Evolutionary conservation across 2,888 invertebrate genomes (phyloP).

Genomic region (Cantharis flavilabris): DNA sequence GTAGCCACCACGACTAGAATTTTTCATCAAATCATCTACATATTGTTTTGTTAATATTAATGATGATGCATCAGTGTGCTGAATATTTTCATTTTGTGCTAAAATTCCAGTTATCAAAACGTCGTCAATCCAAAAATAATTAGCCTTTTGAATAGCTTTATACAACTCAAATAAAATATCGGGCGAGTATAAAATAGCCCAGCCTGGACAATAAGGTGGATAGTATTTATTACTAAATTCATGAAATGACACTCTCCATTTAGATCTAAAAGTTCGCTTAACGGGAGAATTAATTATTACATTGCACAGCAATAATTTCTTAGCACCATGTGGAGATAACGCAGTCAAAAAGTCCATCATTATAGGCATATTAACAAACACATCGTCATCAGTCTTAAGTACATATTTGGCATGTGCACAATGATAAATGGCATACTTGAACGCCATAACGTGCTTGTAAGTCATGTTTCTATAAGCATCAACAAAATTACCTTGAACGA

Average conservation of each 20-base stretch:
- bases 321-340: conserved; percentile 65
- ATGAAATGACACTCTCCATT: conserved; percentile 74
- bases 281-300: conserved; percentile 56
- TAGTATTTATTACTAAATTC: conserved; percentile 69
- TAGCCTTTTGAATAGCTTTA: conserved; percentile 60
- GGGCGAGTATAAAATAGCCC: conserved; percentile 63
- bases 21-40: not conserved
- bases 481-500: conserved; percentile 76
- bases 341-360: conserved; percentile 63
- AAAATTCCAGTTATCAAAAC: conserved; percentile 70
- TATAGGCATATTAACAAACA: conserved; percentile 71
- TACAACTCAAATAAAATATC: conserved; percentile 61
- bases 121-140: conserved; percentile 78
- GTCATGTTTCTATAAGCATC: conserved; percentile 84
- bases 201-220: conserved; percentile 78
- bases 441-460: conserved; percentile 81
- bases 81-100: conserved; percentile 61
- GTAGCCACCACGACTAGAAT: conserved; percentile 8
- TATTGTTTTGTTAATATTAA: conserved; percentile 10
- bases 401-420: conserved; percentile 69
- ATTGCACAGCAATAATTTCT: conserved; percentile 68
- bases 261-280: conserved; percentile 68
- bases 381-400: conserved; percentile 79
- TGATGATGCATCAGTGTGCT: conserved; percentile 56
- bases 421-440: conserved; percentile 76